Evolutionary conservation across 1,140 invertebrate species (phyloP), one percentile per base, ranked within the genome.

Genomic region (Cotesia vestalis): DNA sequence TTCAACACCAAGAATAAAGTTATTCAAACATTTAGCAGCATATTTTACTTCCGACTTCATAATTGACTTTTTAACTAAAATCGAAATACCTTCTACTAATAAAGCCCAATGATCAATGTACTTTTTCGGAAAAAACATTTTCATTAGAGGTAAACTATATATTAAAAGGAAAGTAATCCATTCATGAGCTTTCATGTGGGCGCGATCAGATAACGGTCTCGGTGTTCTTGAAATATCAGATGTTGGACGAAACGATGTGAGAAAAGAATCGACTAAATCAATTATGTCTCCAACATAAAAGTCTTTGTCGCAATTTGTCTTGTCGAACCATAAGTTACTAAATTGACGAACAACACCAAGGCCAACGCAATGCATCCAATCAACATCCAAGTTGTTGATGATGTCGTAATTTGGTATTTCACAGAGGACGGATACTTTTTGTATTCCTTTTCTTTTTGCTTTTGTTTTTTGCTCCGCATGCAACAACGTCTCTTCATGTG

Each of bases 181-280:
- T 52, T 79, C 78, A 66, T 77, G 55, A 1, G 77, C 75, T 67
- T 79, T 79, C 74, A 72, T 77, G 73, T 64, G 71, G n/a, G 35
- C 55, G 40, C 76, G 69, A 34, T 74, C 72, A 59, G 14, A 20
- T 9, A 59, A 20, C 14, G 62, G 57, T 51, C 75, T 38, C 11
- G 70, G 72, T 3, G 66, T 69, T 59, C 78, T 51, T 8, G 76
- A 66, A 27, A 78, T 72, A 12, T 67, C 51, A 27, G n/a, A 53
- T 27, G 72, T 52, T 4, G 76, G 76, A 46, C 73, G 72, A 2
- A 74, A 61, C 2, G 57, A 64, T 4, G 69, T 14, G n/a, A 74
- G 40, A 35, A 36, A 8, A 27, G 64, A 46, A 66, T 76, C 63
- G 14, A 77, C 64, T 34, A 14, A 34, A 4, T 63, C 59, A 14